Evolutionary conservation across 1,140 invertebrate genomes (phyloP), one percentile per base, ranked within the genome.

Genomic region (Dendroctonus valens): DNA sequence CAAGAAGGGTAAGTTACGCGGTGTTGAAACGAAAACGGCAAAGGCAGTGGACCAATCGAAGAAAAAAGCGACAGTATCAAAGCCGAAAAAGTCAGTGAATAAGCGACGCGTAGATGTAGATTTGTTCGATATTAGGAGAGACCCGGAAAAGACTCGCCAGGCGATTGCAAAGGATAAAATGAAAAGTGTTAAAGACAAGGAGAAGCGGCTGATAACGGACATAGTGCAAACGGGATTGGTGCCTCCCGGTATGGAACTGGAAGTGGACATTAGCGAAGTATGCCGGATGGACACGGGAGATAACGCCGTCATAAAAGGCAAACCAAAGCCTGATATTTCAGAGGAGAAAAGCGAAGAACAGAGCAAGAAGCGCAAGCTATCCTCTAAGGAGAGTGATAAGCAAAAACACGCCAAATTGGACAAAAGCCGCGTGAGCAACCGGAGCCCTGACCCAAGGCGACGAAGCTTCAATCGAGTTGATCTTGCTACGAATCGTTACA

Each of bases 221-320:
- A 67, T 78, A 12, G 72, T 77, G 3, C 73, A 79, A 68, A 77
- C 76, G 14, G 78, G 78, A 41, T 67, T 79, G 26, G 77, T 78
- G 6, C 78, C 78, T 12, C 78, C 78, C 50, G 78, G 78, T 44
- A 79, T 72, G 58, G 78, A 79, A 72, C 73, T 76, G 69, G 77
- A 79, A 52, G 68, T 74, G 7, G 72, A 76, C 65, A 48, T 68
- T 26, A 66, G 70, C 14, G 49, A 62, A 46, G 59, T 67, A 59
- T 60, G 52, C 52, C 51, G 50, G 42, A 41, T 42, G 39, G 26
- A 38, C 15, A 65, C 48, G 55, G 9, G 9, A 26, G 38, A 58
- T 41, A 58, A 5, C 6, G n/a, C 14, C 7, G n/a, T 8, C 9
- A 44, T 59, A 7, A 53, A 52, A 41, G 39, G 49, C 6, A 59